These are phyloP conservation scores for Trissolcus basalis DNA, from an alignment of 1,140 invertebrate genomes.

Conservation along the genomic window DNA sequence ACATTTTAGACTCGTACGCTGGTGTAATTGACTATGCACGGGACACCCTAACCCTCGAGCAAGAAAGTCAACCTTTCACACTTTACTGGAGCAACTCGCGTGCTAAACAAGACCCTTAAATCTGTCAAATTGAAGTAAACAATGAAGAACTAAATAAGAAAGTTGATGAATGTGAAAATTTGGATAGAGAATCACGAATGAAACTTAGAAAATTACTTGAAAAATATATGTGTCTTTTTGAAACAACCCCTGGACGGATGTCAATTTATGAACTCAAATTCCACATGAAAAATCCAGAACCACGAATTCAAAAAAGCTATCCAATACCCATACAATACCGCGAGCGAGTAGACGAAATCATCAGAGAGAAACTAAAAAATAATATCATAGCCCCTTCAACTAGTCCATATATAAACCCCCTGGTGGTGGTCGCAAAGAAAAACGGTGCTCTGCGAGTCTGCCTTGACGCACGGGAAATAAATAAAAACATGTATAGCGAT, in stretches of 20 bases:
- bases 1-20: too few species aligned
- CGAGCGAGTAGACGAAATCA: constrained; percentile 4
- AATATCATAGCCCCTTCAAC: neutral
- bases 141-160: too few species aligned
- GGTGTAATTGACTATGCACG: too few species aligned
- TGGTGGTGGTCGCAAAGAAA: constrained; percentile 7
- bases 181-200: too few species aligned
- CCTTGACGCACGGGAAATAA: constrained; percentile 11
- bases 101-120: too few species aligned
- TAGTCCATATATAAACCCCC: constrained; percentile 9
- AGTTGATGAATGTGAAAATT: too few species aligned
- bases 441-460: constrained; percentile 1
- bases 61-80: too few species aligned
- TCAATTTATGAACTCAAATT: neutral
- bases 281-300: neutral
- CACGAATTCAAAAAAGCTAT: neutral
- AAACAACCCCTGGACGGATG: neutral
- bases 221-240: too few species aligned
- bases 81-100: too few species aligned
- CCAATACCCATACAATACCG: neutral
- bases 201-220: neutral
- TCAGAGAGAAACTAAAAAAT: neutral
- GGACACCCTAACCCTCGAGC: too few species aligned
- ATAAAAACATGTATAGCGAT: constrained; percentile 23
- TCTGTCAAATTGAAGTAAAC: too few species aligned